phyloP scores from a whole-genome alignment of 2,113 vertebrate species.

The Sterrhoptilus dennistouni region DNA sequence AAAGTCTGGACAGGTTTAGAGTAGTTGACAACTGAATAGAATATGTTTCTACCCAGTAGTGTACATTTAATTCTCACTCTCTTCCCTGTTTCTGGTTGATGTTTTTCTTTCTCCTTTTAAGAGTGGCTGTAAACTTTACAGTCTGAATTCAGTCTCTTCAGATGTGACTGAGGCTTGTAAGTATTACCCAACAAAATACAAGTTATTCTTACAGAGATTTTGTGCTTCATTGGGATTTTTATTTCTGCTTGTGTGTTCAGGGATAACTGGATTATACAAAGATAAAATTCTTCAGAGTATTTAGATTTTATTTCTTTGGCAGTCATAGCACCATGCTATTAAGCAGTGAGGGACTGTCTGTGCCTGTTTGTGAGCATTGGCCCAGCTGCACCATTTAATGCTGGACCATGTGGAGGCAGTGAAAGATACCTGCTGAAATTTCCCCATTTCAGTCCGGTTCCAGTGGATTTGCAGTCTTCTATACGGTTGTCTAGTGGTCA shows the following conservation, averaged over 20 bases:
- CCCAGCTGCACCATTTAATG: background rate
- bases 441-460: background rate
- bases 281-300: background rate
- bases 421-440: background rate
- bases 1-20: background rate
- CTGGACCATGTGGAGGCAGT: background rate
- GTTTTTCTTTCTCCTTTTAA: background rate
- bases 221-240: background rate
- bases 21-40: background rate
- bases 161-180: background rate
- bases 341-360: background rate
- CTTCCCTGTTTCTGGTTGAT: fast-evolving
- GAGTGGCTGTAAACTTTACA: background rate
- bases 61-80: background rate
- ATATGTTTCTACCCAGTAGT: background rate
- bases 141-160: background rate
- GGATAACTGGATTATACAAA: background rate
- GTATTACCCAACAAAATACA: background rate
- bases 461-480: background rate
- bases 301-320: background rate
- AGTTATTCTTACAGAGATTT: background rate
- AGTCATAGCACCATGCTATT: background rate
- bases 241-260: background rate
- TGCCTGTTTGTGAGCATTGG: background rate
- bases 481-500: background rate